phyloP scores from a whole-genome alignment of 2,888 invertebrate species.

The Agonopterix arenella region DNA sequence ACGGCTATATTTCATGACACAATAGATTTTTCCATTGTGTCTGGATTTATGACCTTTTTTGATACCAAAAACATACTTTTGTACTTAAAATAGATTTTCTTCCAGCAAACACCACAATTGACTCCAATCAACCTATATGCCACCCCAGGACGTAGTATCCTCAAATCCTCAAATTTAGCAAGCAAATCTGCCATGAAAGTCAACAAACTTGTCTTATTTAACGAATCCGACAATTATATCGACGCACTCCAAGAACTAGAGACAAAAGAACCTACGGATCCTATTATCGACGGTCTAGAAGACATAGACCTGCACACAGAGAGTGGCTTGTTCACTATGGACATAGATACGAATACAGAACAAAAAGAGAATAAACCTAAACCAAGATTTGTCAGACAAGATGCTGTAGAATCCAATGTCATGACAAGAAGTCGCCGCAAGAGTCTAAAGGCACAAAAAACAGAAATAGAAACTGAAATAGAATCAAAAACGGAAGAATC shows the following conservation, averaged over 20 bases:
- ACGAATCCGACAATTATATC: conserved; percentile 27
- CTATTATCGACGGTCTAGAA: neutral
- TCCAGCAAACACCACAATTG: conserved; percentile 28
- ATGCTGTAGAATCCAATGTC: conserved; percentile 19
- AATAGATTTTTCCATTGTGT: too few relatives aligned
- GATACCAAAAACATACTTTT: too few relatives aligned
- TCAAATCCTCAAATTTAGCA: conserved; percentile 34
- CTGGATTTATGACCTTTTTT: too few relatives aligned
- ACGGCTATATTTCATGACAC: too few relatives aligned
- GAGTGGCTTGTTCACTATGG: conserved; percentile 25
- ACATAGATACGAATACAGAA: conserved; percentile 23
- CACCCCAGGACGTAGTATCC: conserved; percentile 58
- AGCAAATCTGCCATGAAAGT: conserved; percentile 36
- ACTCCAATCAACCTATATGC: conserved; percentile 37
- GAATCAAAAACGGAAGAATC: neutral
- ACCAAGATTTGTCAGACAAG: conserved; percentile 31
- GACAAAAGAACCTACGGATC: neutral
- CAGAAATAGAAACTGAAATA: neutral
- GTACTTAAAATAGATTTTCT: neutral
- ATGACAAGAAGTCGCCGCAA: neutral
- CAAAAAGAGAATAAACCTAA: conserved; percentile 36
- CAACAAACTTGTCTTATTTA: conserved; percentile 52
- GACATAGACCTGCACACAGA: neutral
- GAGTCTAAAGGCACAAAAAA: neutral
- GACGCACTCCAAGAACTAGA: neutral